Evolutionary conservation across 2,113 vertebrate genomes (phyloP).

Genomic region (Grallaria varia): DNA sequence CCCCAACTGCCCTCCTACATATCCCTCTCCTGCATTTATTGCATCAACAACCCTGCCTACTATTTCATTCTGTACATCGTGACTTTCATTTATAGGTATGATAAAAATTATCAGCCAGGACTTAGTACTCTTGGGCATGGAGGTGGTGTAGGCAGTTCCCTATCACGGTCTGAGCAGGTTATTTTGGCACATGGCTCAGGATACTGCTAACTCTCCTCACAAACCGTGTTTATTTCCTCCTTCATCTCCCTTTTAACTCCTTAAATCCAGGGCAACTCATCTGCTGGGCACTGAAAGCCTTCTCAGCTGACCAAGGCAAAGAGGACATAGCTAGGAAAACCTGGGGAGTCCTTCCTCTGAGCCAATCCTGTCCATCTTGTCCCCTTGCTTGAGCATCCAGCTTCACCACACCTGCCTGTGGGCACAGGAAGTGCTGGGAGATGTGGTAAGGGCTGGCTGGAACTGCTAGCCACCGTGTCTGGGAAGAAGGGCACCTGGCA

Average conservation of each 20-base stretch:
- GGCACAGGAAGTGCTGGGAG: neutral
- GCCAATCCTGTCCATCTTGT: neutral
- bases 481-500: neutral
- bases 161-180: neutral
- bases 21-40: neutral
- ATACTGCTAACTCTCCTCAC: neutral
- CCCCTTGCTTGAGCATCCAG: neutral
- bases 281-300: neutral
- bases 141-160: neutral
- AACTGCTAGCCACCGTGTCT: neutral
- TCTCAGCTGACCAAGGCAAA: neutral
- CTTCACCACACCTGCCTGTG: rapidly evolving
- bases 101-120: neutral
- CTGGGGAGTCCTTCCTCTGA: neutral
- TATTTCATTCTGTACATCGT: neutral
- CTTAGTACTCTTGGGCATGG: neutral
- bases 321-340: neutral
- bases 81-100: neutral
- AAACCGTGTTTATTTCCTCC: neutral
- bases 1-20: neutral
- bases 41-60: neutral
- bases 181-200: neutral
- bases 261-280: neutral
- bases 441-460: neutral
- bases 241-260: neutral